Base-by-base conservation (phyloP, 1,140 invertebrate genomes). In the Bradynema listronoti region DNA sequence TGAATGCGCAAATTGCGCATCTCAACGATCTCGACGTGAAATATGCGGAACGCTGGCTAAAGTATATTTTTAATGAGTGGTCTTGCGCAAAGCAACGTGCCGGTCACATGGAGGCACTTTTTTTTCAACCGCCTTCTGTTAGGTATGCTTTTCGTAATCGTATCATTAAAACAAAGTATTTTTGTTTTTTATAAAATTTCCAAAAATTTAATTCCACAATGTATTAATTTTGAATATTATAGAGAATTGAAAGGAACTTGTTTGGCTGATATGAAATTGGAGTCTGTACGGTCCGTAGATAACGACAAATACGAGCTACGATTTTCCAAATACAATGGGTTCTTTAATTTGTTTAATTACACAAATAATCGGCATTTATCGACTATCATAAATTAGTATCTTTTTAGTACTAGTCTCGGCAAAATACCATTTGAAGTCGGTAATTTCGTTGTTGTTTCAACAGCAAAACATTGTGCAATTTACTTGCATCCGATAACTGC, bases 221-320 rank as follows among this genome's bases (percentile, higher is more conserved):
- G n/a, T n/a, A n/a, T n/a, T n/a, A n/a, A n/a, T n/a, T n/a, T n/a
- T n/a, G n/a, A n/a, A n/a, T n/a, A n/a, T n/a, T 61, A 36, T 4
- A 61, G 59, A 22, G 53, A 61, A 34, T 9, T 27, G 4, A 7
- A 33, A 16, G 59, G 59, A 30, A 43, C 36, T 9, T 61, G 59
- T 54, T 45, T 61, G 16, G 59, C 59, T 2, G 25, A 61, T 46
- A 62, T 61, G 56, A 32, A 33, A 11, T 42, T 61, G 49, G 11
- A 50, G 3, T 19, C 47, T 50, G 29, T 4, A 9, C n/a, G 27
- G 5, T n/a, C 16, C 9, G 16, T 50, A 2, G 47, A 29, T 4
- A 27, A 27, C 16, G n/a, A n/a, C n/a, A n/a, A n/a, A n/a, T n/a
- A n/a, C n/a, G n/a, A n/a, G n/a, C n/a, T n/a, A n/a, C n/a, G n/a